Percentiles rank a stretch among this genome's conserved stretches.
Conservation (phyloP, 2,113 vertebrate species). For the Lepidothrix coronata region DNA sequence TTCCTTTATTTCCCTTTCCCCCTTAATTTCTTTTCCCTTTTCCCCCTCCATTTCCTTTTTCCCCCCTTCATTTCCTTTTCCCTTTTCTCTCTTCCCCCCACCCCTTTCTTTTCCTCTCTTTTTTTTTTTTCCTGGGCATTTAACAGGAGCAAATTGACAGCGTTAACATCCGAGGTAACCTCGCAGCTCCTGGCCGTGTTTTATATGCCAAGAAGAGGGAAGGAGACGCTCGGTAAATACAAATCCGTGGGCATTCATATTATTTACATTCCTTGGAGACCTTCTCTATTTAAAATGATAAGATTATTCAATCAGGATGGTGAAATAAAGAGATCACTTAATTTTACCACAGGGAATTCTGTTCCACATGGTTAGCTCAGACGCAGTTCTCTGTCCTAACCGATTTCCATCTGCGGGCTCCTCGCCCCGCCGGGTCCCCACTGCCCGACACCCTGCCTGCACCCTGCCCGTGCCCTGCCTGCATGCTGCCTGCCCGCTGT, state of each 20-base stretch:
- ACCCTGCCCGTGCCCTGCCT: neutral
- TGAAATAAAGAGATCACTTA: constrained; percentile 87
- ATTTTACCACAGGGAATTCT: constrained; percentile 86
- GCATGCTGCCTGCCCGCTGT: neutral
- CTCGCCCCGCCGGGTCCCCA: constrained; percentile 44
- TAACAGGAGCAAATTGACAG: constrained; percentile 74
- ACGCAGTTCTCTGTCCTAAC: constrained; percentile 80
- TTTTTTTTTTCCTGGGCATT: constrained; percentile 54
- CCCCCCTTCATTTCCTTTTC: too few relatives aligned
- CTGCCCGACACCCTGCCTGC: neutral
- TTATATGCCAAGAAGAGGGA: constrained; percentile 83
- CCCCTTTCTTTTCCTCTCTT: fast-evolving
- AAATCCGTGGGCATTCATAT: constrained; percentile 93
- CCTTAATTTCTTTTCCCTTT: neutral
- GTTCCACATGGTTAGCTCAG: constrained; percentile 83
- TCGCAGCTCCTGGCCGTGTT: constrained; percentile 74
- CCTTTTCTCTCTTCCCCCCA: neutral
- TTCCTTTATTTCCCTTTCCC: neutral
- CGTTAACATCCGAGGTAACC: constrained; percentile 76
- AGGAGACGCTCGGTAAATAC: constrained; percentile 88
- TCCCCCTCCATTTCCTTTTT: neutral
- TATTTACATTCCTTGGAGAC: constrained; percentile 87
- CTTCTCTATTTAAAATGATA: constrained; percentile 81
- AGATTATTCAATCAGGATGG: constrained; percentile 87
- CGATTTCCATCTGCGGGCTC: constrained; percentile 79